Conservation (phyloP, 2,888 invertebrate species). For the Synanthedon vespiformis region DNA sequence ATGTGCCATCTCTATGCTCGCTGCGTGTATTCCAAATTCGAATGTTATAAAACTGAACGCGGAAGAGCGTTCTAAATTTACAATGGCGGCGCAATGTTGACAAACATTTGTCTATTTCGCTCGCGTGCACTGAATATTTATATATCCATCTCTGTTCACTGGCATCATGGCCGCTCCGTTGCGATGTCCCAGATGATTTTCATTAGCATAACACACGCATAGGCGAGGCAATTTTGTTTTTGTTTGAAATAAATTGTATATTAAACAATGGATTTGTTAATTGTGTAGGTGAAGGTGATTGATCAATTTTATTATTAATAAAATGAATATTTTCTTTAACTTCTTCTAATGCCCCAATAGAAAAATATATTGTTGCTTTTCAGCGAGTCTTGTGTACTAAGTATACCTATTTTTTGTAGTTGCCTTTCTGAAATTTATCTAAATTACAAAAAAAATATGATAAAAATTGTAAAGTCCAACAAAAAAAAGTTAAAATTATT, state of each 20-base stretch:
- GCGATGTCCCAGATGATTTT: slow-evolving; percentile 13
- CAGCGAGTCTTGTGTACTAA: too few species aligned
- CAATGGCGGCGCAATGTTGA: slow-evolving; percentile 36
- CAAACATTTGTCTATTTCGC: slow-evolving; percentile 31
- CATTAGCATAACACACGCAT: slow-evolving; percentile 10
- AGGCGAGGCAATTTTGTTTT: slow-evolving; percentile 1
- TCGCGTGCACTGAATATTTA: slow-evolving; percentile 11
- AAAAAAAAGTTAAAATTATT: too few species aligned
- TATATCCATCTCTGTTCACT: not conserved
- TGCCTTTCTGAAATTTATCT: too few species aligned
- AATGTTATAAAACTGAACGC: slow-evolving; percentile 1
- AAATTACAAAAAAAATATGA: too few species aligned
- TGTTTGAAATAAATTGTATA: not conserved
- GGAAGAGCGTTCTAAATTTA: slow-evolving; percentile 31
- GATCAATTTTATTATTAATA: too few species aligned
- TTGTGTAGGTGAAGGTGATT: too few species aligned
- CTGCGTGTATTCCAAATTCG: slow-evolving; percentile 2
- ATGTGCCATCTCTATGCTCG: not conserved
- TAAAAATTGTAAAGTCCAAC: too few species aligned
- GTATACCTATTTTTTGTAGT: too few species aligned
- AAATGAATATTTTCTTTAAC: too few species aligned
- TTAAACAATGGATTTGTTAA: too few species aligned
- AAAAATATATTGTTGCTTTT: too few species aligned
- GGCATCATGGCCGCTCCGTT: not conserved
- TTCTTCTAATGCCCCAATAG: too few species aligned